Evolutionary conservation across 2,113 vertebrate species (phyloP).

Genomic region (Indicator indicator): DNA sequence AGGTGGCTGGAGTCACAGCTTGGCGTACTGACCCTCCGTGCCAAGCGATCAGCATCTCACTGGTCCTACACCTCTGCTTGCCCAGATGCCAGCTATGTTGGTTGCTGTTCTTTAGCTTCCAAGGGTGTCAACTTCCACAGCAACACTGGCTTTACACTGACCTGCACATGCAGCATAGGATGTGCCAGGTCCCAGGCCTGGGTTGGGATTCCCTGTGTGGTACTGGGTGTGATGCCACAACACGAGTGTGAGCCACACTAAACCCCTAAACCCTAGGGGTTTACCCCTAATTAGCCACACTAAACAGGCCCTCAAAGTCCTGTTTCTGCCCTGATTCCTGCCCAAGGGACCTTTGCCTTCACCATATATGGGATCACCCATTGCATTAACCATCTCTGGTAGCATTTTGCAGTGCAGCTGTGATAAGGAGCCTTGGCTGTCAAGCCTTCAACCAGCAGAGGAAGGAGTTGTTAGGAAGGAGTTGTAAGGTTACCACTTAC

Average conservation of each 20-base stretch:
- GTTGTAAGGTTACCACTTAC: too few relatives aligned
- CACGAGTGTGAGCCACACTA: accelerated
- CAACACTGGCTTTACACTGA: accelerated
- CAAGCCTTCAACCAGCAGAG: background rate
- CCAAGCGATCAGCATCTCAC: background rate
- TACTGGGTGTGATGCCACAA: background rate
- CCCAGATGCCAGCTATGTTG: background rate
- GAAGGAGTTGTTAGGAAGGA: background rate
- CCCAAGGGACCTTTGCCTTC: background rate
- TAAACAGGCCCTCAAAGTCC: background rate
- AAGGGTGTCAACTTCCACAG: background rate
- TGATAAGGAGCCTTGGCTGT: background rate
- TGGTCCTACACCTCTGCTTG: background rate
- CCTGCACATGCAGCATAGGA: background rate
- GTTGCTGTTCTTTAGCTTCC: background rate
- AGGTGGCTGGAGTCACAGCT: background rate
- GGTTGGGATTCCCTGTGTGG: background rate
- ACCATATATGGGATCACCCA: background rate
- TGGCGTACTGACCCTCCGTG: background rate
- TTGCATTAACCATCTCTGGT: background rate
- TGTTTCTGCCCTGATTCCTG: background rate
- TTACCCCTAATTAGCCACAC: background rate
- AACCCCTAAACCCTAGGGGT: background rate
- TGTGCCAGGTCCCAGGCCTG: accelerated
- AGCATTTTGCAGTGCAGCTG: background rate